Base-by-base conservation (phyloP, 2,888 invertebrate species). In the Papilio protenor region DNA sequence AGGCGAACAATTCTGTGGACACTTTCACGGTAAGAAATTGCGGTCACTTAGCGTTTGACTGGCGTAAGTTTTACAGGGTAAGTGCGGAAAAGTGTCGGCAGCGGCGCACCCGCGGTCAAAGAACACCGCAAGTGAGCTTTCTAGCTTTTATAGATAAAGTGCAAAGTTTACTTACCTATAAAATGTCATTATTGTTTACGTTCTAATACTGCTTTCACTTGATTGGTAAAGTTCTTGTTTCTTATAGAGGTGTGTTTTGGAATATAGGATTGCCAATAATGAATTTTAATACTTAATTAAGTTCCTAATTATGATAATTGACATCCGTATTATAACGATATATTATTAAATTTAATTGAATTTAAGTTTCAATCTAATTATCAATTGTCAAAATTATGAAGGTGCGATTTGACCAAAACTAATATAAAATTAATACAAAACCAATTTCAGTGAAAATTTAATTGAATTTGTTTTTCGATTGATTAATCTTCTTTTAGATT, bases 31-130 rank as follows among this genome's bases (percentile, higher is more conserved):
- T 86, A 84, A 85, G 82, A 87, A 88, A 91, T 90, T 89, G 89
- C 89, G 89, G 90, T 90, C 89, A 88, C 89, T 89, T 88, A 87
- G 76, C 85, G 85, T 77, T 72, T 75, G 76, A 77, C 82, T 40
- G 83, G 84, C 80, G 82, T 84, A 84, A 84, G 84, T 86, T 85
- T 84, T 83, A 83, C 80, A 82, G 83, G 85, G 85, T 90, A 91
- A 92, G 92, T 92, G 92, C 90, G 88, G 88, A 89, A 88, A 90
- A 90, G 87, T 90, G 91, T 91, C 86, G 82, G 85, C 83, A 84
- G 85, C 82, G 80, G 83, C 82, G 86, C 49, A 23, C 57, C 47
- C 45, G 45, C 52, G 77, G 85, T 85, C 85, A 86, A 87, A 85
- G 88, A 87, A 86, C 83, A 81, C 84, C 84, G 84, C 86, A 85